phyloP scores from a whole-genome alignment of 2,797 vertebrate species.

The Channallabes apus region DNA sequence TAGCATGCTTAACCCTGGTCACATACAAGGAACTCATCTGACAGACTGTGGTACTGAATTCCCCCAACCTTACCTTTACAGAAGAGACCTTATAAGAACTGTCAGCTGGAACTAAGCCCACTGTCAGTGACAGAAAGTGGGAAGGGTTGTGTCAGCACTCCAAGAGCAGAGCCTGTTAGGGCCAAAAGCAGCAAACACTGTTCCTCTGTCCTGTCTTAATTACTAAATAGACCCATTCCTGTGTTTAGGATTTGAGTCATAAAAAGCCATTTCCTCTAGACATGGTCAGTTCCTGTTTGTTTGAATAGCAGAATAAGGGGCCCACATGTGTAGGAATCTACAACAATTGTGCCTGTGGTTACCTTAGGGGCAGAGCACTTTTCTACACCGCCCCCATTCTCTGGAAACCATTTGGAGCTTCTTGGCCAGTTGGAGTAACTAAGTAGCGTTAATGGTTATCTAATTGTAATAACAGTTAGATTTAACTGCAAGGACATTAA shows the following conservation, averaged over 20 bases:
- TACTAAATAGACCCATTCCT: slow-evolving; percentile 71
- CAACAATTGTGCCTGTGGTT: slow-evolving; percentile 59
- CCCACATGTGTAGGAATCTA: slow-evolving; percentile 66
- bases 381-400: slow-evolving; percentile 60
- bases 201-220: slow-evolving; percentile 68
- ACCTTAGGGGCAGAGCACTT: slow-evolving; percentile 59
- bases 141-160: slow-evolving; percentile 57
- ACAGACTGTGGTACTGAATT: slow-evolving; percentile 44
- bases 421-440: slow-evolving; percentile 55
- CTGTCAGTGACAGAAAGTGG: slow-evolving; percentile 51
- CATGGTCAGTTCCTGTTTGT: slow-evolving; percentile 63
- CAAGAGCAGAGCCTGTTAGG: slow-evolving; percentile 39
- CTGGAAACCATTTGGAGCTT: slow-evolving; percentile 60
- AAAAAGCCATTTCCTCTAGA: slow-evolving; percentile 71
- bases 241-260: slow-evolving; percentile 70
- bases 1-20: slow-evolving; percentile 55
- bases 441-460: slow-evolving; percentile 43
- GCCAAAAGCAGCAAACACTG: slow-evolving; percentile 53
- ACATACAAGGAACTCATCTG: slow-evolving; percentile 46
- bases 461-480: slow-evolving; percentile 42
- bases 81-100: slow-evolving; percentile 50
- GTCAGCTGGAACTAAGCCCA: slow-evolving; percentile 56
- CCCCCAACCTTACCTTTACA: slow-evolving; percentile 49
- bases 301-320: slow-evolving; percentile 54
- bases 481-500: slow-evolving; percentile 10